A percentile compares a stretch with the other conserved stretches of the same genome.
These are phyloP conservation scores for Rhynchophorus ferrugineus DNA, from an alignment of 1,140 invertebrate species.

Conservation along the genomic window DNA sequence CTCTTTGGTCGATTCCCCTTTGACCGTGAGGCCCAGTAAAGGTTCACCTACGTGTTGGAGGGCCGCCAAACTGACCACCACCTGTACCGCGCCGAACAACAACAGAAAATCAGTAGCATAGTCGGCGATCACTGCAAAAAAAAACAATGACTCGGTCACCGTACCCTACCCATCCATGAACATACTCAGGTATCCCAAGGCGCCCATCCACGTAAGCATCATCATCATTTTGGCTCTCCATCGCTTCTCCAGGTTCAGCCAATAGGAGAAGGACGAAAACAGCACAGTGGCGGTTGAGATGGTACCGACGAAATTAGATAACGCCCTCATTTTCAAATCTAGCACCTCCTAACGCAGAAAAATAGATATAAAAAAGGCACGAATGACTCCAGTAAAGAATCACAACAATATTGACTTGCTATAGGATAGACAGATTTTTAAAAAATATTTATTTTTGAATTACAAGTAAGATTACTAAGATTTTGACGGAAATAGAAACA, in stretches of 20 bases:
- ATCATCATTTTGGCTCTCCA: slow-evolving; percentile 26
- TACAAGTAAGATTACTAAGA: no score
- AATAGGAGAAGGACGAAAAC: slow-evolving; percentile 24
- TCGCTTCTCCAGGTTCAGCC: slow-evolving; percentile 27
- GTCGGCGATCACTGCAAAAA: slow-evolving; percentile 28
- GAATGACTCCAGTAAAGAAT: no score
- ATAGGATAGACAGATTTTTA: no score
- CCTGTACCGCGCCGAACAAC: slow-evolving; percentile 30
- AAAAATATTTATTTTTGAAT: no score
- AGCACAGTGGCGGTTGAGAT: slow-evolving; percentile 23
- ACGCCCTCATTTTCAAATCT: slow-evolving; percentile 7
- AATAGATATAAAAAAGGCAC: background rate
- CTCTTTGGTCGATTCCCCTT: slow-evolving; percentile 29
- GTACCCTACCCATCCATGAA: background rate
- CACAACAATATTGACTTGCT: no score
- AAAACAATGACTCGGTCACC: background rate
- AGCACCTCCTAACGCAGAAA: slow-evolving; percentile 12
- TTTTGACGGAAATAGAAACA: no score
- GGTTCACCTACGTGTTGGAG: slow-evolving; percentile 29
- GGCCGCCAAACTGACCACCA: slow-evolving; percentile 30
- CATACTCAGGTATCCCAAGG: slow-evolving; percentile 33
- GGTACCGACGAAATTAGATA: slow-evolving; percentile 21
- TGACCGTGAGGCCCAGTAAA: slow-evolving; percentile 25
- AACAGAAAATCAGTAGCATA: slow-evolving; percentile 24
- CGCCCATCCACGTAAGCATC: slow-evolving; percentile 29